Conservation (phyloP, 2,888 invertebrate species). For the Cremastinae sp. region DNA sequence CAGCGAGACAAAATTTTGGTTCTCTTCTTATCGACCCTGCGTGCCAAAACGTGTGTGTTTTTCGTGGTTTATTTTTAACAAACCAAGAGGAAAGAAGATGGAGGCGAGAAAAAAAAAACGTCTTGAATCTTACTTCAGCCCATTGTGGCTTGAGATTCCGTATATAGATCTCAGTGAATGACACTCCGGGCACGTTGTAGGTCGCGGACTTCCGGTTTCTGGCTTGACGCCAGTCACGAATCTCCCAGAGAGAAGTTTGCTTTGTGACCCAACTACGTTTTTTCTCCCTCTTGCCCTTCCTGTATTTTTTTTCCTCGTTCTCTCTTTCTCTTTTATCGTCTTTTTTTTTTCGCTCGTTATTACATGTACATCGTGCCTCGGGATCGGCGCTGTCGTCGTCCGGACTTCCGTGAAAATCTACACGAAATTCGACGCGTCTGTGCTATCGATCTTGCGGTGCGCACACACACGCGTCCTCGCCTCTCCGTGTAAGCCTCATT, state of each 20-base stretch:
- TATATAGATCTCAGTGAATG: conserved; percentile 14
- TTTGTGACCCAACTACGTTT: conserved; percentile 23
- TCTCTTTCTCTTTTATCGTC: too few species aligned
- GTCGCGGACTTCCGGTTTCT: conserved; percentile 52
- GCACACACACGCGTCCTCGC: too few species aligned
- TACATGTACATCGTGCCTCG: too few species aligned
- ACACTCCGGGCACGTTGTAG: conserved; percentile 44
- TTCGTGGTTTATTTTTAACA: conserved; percentile 19
- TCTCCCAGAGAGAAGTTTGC: conserved; percentile 22
- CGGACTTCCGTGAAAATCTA: too few species aligned
- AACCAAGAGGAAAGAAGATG: not conserved
- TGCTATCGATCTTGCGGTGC: too few species aligned
- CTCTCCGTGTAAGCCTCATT: too few species aligned
- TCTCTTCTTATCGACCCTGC: too few species aligned
- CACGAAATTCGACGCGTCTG: too few species aligned
- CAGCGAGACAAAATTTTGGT: too few species aligned
- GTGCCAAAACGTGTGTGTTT: not conserved
- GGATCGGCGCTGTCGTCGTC: too few species aligned
- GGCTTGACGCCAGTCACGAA: conserved; percentile 53
- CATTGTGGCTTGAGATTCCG: conserved; percentile 13
- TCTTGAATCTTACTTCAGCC: conserved; percentile 7
- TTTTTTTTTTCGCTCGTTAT: too few species aligned
- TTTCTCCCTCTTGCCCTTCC: conserved; percentile 8
- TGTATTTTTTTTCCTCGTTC: not conserved
- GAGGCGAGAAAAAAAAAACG: conserved; percentile 11